Conservation (phyloP, 2,113 vertebrate species). For the Felis chaus region DNA sequence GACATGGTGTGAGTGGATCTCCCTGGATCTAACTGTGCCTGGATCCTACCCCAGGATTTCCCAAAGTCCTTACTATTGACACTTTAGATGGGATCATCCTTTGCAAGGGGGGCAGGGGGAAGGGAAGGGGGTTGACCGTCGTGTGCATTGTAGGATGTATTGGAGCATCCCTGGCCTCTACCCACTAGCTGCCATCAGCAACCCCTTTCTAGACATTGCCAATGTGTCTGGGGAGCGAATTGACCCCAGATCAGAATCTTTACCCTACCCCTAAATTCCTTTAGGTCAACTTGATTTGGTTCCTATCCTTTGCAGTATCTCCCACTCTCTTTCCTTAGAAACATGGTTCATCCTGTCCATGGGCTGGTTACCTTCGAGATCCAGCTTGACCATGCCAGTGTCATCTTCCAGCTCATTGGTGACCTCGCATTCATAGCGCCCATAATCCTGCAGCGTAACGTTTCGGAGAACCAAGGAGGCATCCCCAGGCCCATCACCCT, state of each 20-base stretch:
- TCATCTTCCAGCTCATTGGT: slow-evolving; percentile 97
- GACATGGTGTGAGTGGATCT: not conserved
- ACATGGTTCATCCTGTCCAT: not conserved
- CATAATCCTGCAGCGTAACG: slow-evolving; percentile 95
- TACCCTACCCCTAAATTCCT: not conserved
- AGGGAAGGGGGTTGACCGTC: not conserved
- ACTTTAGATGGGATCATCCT: not conserved
- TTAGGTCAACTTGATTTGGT: not conserved
- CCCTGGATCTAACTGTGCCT: not conserved
- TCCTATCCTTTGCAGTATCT: not conserved
- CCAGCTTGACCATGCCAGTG: slow-evolving; percentile 94
- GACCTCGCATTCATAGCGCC: slow-evolving; percentile 97
- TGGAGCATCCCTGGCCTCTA: not conserved
- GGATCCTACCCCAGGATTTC: not conserved
- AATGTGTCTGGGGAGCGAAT: not conserved
- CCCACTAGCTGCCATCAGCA: not conserved
- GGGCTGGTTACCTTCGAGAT: slow-evolving; percentile 90
- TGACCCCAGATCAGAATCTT: not conserved
- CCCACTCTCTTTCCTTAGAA: not conserved
- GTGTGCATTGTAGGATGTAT: not conserved
- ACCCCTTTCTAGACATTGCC: not conserved
- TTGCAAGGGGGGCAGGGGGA: not conserved
- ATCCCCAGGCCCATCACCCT: slow-evolving; percentile 88
- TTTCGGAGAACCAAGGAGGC: slow-evolving; percentile 95
- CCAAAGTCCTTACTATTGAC: not conserved